Base-by-base conservation (phyloP, 2,888 invertebrate species). In the Branchellion lobata region DNA sequence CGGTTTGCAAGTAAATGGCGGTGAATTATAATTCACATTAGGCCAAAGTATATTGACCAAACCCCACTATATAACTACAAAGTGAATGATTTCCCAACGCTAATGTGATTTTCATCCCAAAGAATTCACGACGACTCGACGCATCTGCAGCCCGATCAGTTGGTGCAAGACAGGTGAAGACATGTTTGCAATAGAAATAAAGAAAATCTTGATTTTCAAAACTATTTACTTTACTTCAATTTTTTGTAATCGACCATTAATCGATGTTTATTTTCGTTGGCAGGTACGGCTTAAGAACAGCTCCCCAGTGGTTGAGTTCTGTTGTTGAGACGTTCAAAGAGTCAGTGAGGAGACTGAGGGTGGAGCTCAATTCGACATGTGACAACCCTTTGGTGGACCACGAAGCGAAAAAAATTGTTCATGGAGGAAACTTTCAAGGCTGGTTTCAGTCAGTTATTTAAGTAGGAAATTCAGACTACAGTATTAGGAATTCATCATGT, bases 311-410 rank as follows among this genome's bases (percentile, higher is more conserved):
- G 83, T 72, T 84, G 24, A 82, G 81, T 24, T 83, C 84, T 0
- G 80, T 80, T 0, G 27, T 82, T 14, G 84, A 84, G 78, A 81
- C 81, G 5, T 29, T 81, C 14, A 57, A 65, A 31, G 78, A 79
- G 40, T 80, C 83, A 8, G 72, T 74, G 24, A 51, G 78, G 5
- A 79, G 81, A 11, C 24, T 83, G 8, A 76, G 33, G 18, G 81
- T 82, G 14, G 83, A 84, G 47, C 24, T 84, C 34, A 84, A 84
- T 80, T 82, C 82, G 57, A 80, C 82, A 34, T 84, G 83, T 69
- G 84, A 84, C 77, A 84, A 84, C 65, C 84, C 84, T 1, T 61
- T 84, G 24, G 80, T 84, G n/a, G 84, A 84, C 75, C 82, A 83
- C 47, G 29, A 31, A 3, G 71, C 31, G 14, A 79, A 77, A 21